Conservation (phyloP, 2,888 invertebrate species). For the Isotomurus palustris region DNA sequence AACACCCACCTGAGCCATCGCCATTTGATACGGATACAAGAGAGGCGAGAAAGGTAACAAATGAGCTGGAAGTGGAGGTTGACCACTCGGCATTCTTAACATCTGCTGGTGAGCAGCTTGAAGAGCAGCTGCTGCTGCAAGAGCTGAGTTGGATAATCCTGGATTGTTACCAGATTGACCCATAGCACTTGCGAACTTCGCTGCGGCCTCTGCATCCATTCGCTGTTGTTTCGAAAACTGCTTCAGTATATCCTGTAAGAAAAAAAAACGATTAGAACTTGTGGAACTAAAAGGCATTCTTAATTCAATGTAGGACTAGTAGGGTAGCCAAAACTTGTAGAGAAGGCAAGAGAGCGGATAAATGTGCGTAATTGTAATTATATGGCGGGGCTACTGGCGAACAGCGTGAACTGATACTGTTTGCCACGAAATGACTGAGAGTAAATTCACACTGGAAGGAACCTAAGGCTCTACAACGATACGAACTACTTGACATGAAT, state of each 20-base stretch:
- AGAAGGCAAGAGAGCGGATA: no score
- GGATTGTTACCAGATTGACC: conserved; percentile 33
- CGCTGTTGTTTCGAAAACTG: conserved; percentile 45
- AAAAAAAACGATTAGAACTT: no score
- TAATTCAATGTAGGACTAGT: no score
- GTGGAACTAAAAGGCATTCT: no score
- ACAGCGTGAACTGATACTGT: no score
- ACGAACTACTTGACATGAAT: no score
- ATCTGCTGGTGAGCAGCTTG: conserved; percentile 65
- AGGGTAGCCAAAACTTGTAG: no score
- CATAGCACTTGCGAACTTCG: conserved; percentile 45
- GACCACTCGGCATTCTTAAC: conserved; percentile 62
- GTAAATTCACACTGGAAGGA: no score
- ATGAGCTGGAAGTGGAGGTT: conserved; percentile 68
- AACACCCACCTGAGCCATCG: conserved; percentile 52
- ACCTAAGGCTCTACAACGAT: no score
- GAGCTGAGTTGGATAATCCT: conserved; percentile 54
- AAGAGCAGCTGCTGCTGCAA: conserved; percentile 75
- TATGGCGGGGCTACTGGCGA: no score
- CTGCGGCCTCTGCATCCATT: conserved; percentile 44
- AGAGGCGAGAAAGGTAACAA: conserved; percentile 85
- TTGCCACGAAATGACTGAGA: no score
- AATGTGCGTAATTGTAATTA: no score
- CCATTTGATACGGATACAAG: conserved; percentile 82
- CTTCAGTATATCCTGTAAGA: conserved; percentile 32